These are phyloP conservation scores for Luperina testacea DNA, from an alignment of 2,888 invertebrate species.

Conservation along the genomic window DNA sequence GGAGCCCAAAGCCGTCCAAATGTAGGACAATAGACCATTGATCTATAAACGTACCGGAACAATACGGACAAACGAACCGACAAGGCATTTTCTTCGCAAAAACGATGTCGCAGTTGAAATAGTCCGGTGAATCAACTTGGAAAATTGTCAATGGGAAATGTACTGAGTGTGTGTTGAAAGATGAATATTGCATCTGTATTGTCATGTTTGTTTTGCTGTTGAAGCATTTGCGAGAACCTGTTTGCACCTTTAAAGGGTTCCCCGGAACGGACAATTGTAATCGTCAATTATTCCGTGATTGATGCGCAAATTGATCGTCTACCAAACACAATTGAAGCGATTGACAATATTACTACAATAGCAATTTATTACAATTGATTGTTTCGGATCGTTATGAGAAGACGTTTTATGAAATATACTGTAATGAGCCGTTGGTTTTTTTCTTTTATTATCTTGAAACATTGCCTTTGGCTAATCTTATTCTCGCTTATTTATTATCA, in stretches of 20 bases:
- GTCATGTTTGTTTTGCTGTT: background rate
- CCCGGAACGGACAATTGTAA: background rate
- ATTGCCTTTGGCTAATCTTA: no score
- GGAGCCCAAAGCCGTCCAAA: slow-evolving; percentile 41
- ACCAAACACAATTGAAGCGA: background rate
- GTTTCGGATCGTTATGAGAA: background rate
- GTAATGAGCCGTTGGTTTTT: no score
- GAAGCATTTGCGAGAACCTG: no score
- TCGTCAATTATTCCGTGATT: background rate
- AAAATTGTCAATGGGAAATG: slow-evolving; percentile 47
- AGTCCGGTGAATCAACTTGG: slow-evolving; percentile 40
- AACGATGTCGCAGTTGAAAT: slow-evolving; percentile 51
- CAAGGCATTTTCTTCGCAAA: slow-evolving; percentile 53
- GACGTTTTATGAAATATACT: background rate
- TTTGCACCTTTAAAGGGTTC: background rate
- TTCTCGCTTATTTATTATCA: background rate
- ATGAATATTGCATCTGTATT: slow-evolving; percentile 5
- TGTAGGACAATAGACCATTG: slow-evolving; percentile 64
- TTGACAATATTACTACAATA: background rate
- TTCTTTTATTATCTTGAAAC: no score
- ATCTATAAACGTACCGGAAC: slow-evolving; percentile 60
- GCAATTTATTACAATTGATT: background rate
- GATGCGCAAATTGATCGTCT: background rate
- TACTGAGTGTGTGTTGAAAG: background rate
- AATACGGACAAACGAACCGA: slow-evolving; percentile 62